Base-by-base conservation (phyloP, 1,140 invertebrate species). In the Drosophila saltans region DNA sequence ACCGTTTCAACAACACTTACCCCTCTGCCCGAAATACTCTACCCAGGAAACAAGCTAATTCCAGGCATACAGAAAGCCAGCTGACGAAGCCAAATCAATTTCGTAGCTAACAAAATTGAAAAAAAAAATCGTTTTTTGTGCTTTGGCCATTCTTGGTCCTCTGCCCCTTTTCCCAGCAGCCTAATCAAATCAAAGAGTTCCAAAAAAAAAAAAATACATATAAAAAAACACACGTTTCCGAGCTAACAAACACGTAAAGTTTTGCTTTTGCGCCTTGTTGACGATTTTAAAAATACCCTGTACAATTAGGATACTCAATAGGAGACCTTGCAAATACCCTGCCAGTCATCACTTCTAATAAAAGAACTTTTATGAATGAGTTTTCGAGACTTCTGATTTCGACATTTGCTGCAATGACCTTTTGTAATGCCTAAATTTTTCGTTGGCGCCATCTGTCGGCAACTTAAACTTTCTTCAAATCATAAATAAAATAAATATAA, bases 71-170 rank as follows among this genome's bases (percentile, higher is more conserved):
- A 52, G 21, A 52, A 52, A 52, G 26, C 45, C 45, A 52, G 45
- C 45, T 52, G 45, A 52, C 45, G 45, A 52, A 52, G 45, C 45
- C 45, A 52, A 52, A 52, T 52, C 45, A 52, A 43, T 72, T 74
- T 30, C 39, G 61, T 63, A 48, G 56, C 41, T 56, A 56, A 56
- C 61, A 74, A 73, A 74, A 73, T 66, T 62, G 43, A 56, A 28
- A 48, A 57, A 48, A 16, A 3, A n/a, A 26, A 36, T 2, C 33
- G 9, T 41, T 39, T 40, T 26, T 57, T 60, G 81, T 81, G 75
- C 72, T 78, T 81, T 86, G 75, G 78, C 70, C 67, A 64, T 69
- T 48, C 74, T 59, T 63, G 69, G 66, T 78, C 78, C 73, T 69
- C 73, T 70, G 69, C 79, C 45, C n/a, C 21, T 48, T 70, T 64